Evolutionary conservation across 1,140 invertebrate species (phyloP).

Genomic region (Diorhabda carinulata): DNA sequence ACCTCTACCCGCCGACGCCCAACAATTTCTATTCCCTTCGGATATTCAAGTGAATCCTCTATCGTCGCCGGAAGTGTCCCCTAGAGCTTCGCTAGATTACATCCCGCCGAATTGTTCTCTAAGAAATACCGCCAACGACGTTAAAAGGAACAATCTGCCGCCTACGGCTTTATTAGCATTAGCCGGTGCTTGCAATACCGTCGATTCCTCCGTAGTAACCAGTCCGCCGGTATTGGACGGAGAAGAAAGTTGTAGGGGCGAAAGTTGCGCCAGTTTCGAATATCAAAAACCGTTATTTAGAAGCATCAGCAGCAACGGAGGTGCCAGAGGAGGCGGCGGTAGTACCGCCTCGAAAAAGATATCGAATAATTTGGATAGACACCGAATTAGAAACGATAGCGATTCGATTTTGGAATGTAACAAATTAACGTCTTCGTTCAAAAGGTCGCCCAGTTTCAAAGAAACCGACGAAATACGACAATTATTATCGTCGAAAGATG

Average conservation of each 20-base stretch:
- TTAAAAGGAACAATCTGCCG: slow-evolving; percentile 47
- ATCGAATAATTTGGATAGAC: slow-evolving; percentile 37
- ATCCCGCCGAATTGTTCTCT: slow-evolving; percentile 49
- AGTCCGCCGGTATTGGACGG: slow-evolving; percentile 46
- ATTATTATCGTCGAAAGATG: slow-evolving; percentile 26
- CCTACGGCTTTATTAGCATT: slow-evolving; percentile 48
- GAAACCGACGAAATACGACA: slow-evolving; percentile 45
- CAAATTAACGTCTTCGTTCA: slow-evolving; percentile 42
- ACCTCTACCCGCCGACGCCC: slow-evolving; percentile 50
- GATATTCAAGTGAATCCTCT: slow-evolving; percentile 55
- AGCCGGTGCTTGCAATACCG: slow-evolving; percentile 43
- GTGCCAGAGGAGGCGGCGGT: slow-evolving; percentile 32
- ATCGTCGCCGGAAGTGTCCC: slow-evolving; percentile 50
- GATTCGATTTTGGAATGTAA: slow-evolving; percentile 45
- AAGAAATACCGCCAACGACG: slow-evolving; percentile 32
- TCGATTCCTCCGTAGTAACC: slow-evolving; percentile 47
- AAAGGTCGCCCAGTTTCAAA: slow-evolving; percentile 47
- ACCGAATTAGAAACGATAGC: slow-evolving; percentile 40
- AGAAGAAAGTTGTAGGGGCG: slow-evolving; percentile 51
- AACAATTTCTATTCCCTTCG: slow-evolving; percentile 59
- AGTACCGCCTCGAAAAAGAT: slow-evolving; percentile 20
- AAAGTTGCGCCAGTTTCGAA: slow-evolving; percentile 62
- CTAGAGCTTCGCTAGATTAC: slow-evolving; percentile 49
- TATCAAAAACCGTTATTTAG: slow-evolving; percentile 45
- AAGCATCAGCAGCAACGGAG: slow-evolving; percentile 39